phyloP scores from a whole-genome alignment of 2,888 invertebrate species.

The Folsomia manolachei region DNA sequence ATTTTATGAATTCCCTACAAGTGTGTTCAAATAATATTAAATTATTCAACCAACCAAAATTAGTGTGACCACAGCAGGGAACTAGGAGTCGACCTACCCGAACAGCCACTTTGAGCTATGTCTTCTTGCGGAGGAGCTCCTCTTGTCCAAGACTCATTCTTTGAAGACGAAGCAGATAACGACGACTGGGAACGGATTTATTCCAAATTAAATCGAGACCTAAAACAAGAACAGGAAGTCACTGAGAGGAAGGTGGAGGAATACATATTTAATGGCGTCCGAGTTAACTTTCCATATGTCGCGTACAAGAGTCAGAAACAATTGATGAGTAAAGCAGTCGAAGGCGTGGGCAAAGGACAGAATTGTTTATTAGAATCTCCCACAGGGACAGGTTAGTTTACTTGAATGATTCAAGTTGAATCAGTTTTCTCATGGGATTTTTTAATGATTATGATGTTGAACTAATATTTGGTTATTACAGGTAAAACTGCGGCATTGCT shows the following conservation, averaged over 20 bases:
- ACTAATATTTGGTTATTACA: too few relatives aligned
- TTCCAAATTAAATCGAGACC: slow-evolving; percentile 20
- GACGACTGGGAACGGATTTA: slow-evolving; percentile 33
- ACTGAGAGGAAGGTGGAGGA: background rate
- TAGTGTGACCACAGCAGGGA: too few relatives aligned
- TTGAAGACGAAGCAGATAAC: slow-evolving; percentile 9
- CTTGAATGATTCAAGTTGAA: background rate
- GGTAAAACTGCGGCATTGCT: slow-evolving; percentile 47
- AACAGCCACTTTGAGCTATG: background rate
- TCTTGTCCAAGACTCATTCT: slow-evolving; percentile 28
- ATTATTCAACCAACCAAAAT: too few relatives aligned
- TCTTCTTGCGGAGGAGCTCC: slow-evolving; percentile 25
- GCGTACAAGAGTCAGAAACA: slow-evolving; percentile 40
- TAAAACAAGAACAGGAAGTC: background rate
- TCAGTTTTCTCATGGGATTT: too few relatives aligned
- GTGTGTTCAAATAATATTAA: too few relatives aligned
- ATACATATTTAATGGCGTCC: slow-evolving; percentile 17
- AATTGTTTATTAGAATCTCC: slow-evolving; percentile 45
- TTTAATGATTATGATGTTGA: background rate
- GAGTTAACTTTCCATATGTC: slow-evolving; percentile 37
- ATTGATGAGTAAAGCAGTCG: slow-evolving; percentile 42
- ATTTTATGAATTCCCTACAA: too few relatives aligned
- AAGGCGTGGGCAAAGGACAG: slow-evolving; percentile 29
- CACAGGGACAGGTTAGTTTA: slow-evolving; percentile 33
- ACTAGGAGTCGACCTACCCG: background rate